Base-by-base conservation (phyloP, 2,113 vertebrate genomes). In the Oceanodroma tethys region DNA sequence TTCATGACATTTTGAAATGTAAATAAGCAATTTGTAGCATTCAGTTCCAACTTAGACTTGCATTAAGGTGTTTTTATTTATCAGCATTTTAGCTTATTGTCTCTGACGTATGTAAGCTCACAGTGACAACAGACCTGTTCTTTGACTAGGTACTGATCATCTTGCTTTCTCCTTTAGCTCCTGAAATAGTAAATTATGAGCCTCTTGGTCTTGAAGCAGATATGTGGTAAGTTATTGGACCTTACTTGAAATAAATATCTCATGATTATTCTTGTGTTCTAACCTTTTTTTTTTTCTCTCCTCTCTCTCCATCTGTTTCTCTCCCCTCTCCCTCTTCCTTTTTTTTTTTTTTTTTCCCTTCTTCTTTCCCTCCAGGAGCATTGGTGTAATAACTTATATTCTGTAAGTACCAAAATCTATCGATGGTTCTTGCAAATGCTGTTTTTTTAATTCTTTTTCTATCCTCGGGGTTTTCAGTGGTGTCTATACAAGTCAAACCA, bases 181-280 rank as follows among this genome's bases (percentile, higher is more conserved):
- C 99, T 93, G 99, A 99, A 98, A 99, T 99, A 81, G 99, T 99
- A 74, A 99, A 99, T 98, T 99, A 99, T 95, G 99, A 99, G 75
- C 99, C 99, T 36, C 97, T 99, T 92, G 99, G 99, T 91, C 98
- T 99, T 79, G 99, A 99, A 98, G 99, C 99, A 62, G 99, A 99
- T 98, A 99, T 99, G 99, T 99, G 99, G 99, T 99, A 98, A 99
- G 99, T 96, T 97, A 60, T 42, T 93, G 59, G 50, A 73, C 86
- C 71, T 96, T 71, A 93, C 70, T 95, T 98, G 65, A 97, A 60
- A 34, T 88, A 79, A 36, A 34, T 63, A 25, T 87, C 26, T 85
- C 25, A 12, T 62, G 45, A 83, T 95, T 94, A 43, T 95, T 93
- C 52, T 66, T 56, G 43, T 40, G 52, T 85, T 95, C 86, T 96